Evolutionary conservation across 2,797 vertebrate genomes (phyloP).

Genomic region (Enteromius treurensis): DNA sequence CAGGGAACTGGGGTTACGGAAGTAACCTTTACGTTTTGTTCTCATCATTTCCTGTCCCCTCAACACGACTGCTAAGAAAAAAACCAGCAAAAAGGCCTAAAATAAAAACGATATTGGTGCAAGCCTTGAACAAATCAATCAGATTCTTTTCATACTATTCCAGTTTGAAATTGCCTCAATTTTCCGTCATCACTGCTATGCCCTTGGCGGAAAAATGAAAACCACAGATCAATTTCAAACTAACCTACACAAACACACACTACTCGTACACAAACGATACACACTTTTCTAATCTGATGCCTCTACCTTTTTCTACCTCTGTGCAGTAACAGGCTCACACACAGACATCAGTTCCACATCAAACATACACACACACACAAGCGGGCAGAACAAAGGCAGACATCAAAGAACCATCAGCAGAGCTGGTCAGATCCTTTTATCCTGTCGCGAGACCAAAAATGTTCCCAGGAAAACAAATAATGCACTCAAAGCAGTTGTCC

Average conservation of each 20-base stretch:
- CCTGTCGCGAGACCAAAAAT: constrained; percentile 9
- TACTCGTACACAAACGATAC: not conserved
- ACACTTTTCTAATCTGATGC: constrained; percentile 29
- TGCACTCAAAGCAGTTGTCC: constrained; percentile 5
- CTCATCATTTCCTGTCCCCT: not conserved
- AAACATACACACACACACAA: constrained; percentile 32
- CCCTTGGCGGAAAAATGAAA: constrained; percentile 42
- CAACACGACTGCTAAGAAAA: not conserved
- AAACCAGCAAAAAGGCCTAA: not conserved
- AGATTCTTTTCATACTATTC: constrained; percentile 17
- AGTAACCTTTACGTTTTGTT: not conserved
- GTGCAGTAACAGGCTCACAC: constrained; percentile 18
- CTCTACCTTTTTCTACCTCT: constrained; percentile 4
- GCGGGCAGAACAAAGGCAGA: constrained; percentile 35
- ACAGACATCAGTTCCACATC: constrained; percentile 34
- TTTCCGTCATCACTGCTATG: constrained; percentile 3
- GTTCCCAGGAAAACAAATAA: constrained; percentile 19
- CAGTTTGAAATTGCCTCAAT: constrained; percentile 36
- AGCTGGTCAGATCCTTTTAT: constrained; percentile 43
- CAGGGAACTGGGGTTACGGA: too few relatives aligned
- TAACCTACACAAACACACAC: constrained; percentile 3
- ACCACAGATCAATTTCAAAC: constrained; percentile 42
- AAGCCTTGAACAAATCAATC: constrained; percentile 38
- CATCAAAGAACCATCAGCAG: constrained; percentile 47
- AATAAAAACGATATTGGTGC: constrained; percentile 31